phyloP scores from a whole-genome alignment of 2,113 vertebrate species.

The Australoheros scitulus region DNA sequence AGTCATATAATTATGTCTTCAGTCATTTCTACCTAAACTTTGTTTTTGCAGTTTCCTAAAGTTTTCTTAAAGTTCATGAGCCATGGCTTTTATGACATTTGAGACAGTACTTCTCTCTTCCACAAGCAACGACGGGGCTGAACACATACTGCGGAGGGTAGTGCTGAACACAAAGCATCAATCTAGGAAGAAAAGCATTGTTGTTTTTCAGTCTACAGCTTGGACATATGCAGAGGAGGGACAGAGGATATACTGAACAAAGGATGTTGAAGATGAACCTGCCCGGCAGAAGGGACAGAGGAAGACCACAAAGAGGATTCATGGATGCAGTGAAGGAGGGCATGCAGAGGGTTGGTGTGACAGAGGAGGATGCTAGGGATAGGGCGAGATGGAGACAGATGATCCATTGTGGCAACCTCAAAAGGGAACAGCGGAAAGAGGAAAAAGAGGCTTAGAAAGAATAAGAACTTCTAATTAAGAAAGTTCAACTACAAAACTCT shows the following conservation, averaged over 20 bases:
- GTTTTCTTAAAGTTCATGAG: neutral
- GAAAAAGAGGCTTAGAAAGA: neutral
- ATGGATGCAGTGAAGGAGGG: neutral
- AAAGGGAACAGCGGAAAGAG: neutral
- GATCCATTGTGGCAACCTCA: neutral
- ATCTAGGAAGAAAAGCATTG: neutral
- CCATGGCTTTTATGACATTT: neutral
- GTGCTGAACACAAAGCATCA: neutral
- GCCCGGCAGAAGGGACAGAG: neutral
- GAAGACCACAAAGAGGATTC: neutral
- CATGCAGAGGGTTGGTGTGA: neutral
- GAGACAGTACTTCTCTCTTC: neutral
- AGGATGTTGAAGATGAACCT: neutral
- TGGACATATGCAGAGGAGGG: neutral
- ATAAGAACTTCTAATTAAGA: neutral
- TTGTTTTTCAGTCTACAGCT: slow-evolving; percentile 3
- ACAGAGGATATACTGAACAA: neutral
- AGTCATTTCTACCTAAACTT: slow-evolving; percentile 45
- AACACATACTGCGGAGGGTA: neutral
- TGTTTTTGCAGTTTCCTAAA: slow-evolving; percentile 13
- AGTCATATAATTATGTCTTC: slow-evolving; percentile 69
- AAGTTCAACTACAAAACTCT: neutral
- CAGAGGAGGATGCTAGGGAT: neutral
- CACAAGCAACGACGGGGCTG: neutral
- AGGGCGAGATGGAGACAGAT: neutral